Conservation (phyloP, 2,888 invertebrate species). For the Erebia ligea region DNA sequence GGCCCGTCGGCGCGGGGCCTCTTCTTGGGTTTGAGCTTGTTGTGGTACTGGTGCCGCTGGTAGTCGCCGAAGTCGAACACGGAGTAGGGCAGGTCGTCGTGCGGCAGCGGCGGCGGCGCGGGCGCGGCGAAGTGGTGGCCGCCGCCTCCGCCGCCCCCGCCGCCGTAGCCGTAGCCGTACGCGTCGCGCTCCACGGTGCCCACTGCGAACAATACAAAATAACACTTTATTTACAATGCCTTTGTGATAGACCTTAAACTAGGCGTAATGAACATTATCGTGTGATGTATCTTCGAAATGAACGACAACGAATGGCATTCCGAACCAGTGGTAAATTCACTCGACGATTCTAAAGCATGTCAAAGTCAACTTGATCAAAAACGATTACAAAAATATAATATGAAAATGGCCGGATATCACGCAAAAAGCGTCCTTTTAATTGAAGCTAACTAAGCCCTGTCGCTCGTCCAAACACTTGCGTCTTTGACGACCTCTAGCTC, state of each 20-base stretch:
- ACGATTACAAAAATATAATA: too few relatives aligned
- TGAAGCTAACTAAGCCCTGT: too few relatives aligned
- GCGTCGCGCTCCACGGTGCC: conserved; percentile 71
- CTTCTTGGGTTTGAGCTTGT: conserved; percentile 93
- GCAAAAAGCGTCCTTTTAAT: too few relatives aligned
- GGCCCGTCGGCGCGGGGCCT: conserved; percentile 88
- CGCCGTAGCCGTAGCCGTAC: conserved; percentile 77
- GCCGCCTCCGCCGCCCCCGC: conserved; percentile 73
- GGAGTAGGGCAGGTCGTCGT: conserved; percentile 92
- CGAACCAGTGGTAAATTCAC: too few relatives aligned
- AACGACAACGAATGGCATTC: too few relatives aligned
- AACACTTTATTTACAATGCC: not conserved
- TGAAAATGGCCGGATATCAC: too few relatives aligned
- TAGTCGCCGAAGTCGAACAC: conserved; percentile 95
- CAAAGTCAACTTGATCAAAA: too few relatives aligned
- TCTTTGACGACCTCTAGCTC: too few relatives aligned
- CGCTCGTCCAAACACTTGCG: too few relatives aligned
- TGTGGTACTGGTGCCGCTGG: conserved; percentile 88
- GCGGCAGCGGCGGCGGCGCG: conserved; percentile 85
- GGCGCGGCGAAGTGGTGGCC: conserved; percentile 84
- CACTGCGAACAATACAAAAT: conserved; percentile 56
- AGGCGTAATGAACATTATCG: too few relatives aligned
- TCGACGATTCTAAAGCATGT: too few relatives aligned
- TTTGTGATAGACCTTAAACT: not conserved
- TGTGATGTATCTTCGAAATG: too few relatives aligned